These are phyloP conservation scores for Noctua fimbriata DNA, from an alignment of 2,888 invertebrate species.

Conservation along the genomic window DNA sequence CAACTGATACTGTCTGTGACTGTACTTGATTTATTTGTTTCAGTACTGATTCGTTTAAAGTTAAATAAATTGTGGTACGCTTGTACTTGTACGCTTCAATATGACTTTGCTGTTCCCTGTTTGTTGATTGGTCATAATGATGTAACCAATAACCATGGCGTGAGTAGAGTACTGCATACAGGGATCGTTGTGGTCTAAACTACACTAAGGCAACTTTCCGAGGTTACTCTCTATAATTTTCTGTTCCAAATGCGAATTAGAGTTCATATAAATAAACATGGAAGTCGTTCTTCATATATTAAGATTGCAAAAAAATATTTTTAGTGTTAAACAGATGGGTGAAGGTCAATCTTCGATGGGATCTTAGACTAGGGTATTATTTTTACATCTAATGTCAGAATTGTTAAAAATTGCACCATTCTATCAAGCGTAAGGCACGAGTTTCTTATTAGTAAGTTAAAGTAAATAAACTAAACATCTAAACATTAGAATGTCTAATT, in stretches of 20 bases:
- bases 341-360: neutral
- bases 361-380: neutral
- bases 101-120: neutral
- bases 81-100: neutral
- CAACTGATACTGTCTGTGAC: constrained; percentile 43
- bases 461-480: constrained; percentile 2
- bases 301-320: neutral
- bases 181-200: neutral
- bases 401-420: neutral
- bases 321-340: neutral
- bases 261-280: neutral
- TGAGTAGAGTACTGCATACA: neutral
- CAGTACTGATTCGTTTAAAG: constrained; percentile 10
- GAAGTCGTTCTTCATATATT: neutral
- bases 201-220: neutral
- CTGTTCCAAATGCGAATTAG: neutral
- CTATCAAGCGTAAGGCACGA: neutral
- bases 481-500: constrained; percentile 19
- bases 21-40: constrained; percentile 45
- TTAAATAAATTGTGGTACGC: neutral
- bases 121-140: neutral
- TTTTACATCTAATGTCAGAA: neutral
- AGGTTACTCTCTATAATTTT: neutral
- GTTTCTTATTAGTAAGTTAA: neutral
- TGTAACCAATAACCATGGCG: neutral